phyloP scores from a whole-genome alignment of 1,140 invertebrate species.

The Chelonus insularis region DNA sequence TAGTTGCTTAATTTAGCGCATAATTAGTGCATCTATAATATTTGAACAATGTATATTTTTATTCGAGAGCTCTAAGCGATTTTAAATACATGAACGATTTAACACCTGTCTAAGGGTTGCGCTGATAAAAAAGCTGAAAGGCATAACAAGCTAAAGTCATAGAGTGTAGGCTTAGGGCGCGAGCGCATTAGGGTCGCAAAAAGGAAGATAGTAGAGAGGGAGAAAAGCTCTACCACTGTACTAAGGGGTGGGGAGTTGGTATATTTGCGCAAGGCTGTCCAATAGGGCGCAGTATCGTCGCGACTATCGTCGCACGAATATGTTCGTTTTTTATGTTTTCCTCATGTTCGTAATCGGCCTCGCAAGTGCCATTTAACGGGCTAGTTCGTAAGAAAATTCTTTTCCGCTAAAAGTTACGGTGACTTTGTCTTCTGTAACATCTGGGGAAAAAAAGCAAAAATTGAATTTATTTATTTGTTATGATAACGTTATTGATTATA shows the following conservation, averaged over 20 bases:
- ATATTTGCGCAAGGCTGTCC: constrained; percentile 60
- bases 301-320: constrained; percentile 47
- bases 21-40: too few species aligned
- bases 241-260: constrained; percentile 51
- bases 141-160: constrained; percentile 1
- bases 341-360: constrained; percentile 1
- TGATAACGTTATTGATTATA: too few species aligned
- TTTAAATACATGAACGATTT: too few species aligned
- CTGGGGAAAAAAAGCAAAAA: background rate
- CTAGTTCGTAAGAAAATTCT: background rate
- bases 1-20: too few species aligned
- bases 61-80: too few species aligned
- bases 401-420: background rate
- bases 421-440: background rate
- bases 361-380: constrained; percentile 8
- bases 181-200: background rate
- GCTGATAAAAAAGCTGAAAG: too few species aligned
- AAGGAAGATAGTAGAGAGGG: background rate
- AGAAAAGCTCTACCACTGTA: constrained; percentile 1
- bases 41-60: too few species aligned
- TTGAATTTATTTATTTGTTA: background rate
- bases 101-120: too few species aligned
- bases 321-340: constrained; percentile 20
- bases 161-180: constrained; percentile 5
- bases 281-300: constrained; percentile 60